Conservation (phyloP, 1,140 invertebrate species). For the Aphaenogaster ashmeadi region DNA sequence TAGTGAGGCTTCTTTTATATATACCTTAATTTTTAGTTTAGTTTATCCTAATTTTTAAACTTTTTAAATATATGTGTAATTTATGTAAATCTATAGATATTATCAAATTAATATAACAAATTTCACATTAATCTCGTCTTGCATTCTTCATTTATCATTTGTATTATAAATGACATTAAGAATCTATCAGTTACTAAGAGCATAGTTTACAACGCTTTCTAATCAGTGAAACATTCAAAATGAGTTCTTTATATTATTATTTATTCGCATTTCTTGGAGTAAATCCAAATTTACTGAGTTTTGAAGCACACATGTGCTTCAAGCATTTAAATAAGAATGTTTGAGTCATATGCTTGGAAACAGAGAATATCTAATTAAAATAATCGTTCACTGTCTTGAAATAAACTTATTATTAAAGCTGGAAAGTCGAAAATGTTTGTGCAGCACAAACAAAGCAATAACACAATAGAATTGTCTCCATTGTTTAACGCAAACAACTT, state of each 20-base stretch:
- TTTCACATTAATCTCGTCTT: not conserved
- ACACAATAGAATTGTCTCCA: not conserved
- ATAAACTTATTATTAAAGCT: not conserved
- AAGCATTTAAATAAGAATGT: too few species aligned
- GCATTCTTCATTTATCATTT: not conserved
- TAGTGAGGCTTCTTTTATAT: not conserved
- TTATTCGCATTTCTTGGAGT: too few species aligned
- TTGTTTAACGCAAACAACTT: not conserved
- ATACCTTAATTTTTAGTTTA: not conserved
- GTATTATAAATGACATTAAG: too few species aligned
- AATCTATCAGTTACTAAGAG: too few species aligned
- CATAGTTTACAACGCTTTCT: too few species aligned
- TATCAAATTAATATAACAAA: not conserved
- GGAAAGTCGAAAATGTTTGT: not conserved
- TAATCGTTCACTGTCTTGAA: slow-evolving; percentile 3
- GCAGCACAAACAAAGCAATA: not conserved
- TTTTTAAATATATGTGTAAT: not conserved
- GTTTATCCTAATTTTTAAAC: not conserved
- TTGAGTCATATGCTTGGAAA: not conserved
- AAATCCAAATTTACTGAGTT: not conserved
- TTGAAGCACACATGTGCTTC: not conserved
- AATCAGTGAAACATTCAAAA: too few species aligned
- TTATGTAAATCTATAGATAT: not conserved
- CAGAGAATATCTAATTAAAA: slow-evolving; percentile 26
- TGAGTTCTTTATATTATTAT: too few species aligned